Evolutionary conservation across 2,797 vertebrate genomes (phyloP), one percentile per base, ranked within the genome.

Genomic region (Melanotaenia boesemani): DNA sequence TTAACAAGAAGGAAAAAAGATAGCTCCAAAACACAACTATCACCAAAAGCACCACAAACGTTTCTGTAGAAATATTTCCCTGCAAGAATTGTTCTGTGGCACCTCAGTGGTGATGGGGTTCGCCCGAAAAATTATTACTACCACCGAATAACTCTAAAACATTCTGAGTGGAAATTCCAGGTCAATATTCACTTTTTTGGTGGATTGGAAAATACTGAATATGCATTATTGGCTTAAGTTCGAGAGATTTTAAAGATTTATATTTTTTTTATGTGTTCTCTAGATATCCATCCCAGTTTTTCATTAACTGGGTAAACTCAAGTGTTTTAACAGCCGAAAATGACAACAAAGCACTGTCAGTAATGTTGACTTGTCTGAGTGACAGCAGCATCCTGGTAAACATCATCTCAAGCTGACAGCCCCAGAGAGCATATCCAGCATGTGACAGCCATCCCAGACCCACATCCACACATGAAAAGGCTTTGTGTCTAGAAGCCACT

Each of bases 401-500:
- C 82, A 85, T 87, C 80, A 77, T 85, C 74, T 86, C 76, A 83
- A 84, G 79, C 84, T 85, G 87, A 87, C 87, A 86, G 84, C 72
- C 78, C 77, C 28, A 68, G 78, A 83, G 82, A 88, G 91, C 76
- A 64, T 76, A 41, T 76, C 77, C 83, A 80, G 78, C 81, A 81
- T 83, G 81, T 92, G 90, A 89, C 90, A 90, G 86, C 80, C 79
- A 67, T 91, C 86, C 78, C 75, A 79, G 81, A 80, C 75, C 76
- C 76, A 18, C 83, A 84, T 89, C 80, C 83, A 89, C 75, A 91
- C 86, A 91, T 91, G 76, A 90, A 89, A 90, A 78, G 86, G 82
- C 78, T 89, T 86, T 93, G 84, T 89, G 86, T 76, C 72, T 73
- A 70, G 79, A 85, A 75, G 82, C 80, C 83, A 76, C 88, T 86